Percentiles rank a stretch among this genome's conserved stretches.
phyloP scores from a whole-genome alignment of 2,113 vertebrate species.

The Anser cygnoides region DNA sequence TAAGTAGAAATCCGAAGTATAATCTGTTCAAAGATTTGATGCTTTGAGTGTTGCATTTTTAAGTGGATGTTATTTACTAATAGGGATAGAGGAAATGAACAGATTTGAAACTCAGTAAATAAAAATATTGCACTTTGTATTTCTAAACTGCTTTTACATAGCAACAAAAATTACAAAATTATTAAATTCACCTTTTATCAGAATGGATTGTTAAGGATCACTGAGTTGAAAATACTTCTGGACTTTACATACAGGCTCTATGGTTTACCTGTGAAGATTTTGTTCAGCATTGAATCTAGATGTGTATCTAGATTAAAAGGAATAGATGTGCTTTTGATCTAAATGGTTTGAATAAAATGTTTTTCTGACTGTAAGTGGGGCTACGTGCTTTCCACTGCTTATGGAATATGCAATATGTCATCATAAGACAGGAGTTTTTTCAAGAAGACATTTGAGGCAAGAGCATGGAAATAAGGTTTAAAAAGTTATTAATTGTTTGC shows the following conservation, averaged over 20 bases:
- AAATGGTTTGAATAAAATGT: background rate
- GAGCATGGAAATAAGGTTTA: background rate
- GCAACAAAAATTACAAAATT: background rate
- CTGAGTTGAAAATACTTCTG: background rate
- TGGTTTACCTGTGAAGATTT: background rate
- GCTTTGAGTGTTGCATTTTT: background rate
- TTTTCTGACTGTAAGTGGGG: background rate
- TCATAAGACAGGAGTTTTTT: background rate
- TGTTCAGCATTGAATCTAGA: background rate
- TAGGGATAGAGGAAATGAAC: background rate
- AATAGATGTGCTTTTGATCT: background rate
- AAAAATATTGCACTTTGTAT: background rate
- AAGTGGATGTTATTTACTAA: background rate
- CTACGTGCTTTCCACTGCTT: background rate
- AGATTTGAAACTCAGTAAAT: background rate
- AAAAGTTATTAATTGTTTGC: background rate
- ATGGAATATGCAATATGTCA: background rate
- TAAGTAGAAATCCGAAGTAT: background rate
- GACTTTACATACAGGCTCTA: background rate
- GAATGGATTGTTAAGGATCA: background rate
- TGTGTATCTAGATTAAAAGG: background rate
- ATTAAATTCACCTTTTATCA: background rate
- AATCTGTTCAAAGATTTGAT: background rate
- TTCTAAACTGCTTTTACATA: background rate
- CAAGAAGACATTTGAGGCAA: background rate